Conservation (phyloP, 2,888 invertebrate genomes). For the Caradrina kadenii region DNA sequence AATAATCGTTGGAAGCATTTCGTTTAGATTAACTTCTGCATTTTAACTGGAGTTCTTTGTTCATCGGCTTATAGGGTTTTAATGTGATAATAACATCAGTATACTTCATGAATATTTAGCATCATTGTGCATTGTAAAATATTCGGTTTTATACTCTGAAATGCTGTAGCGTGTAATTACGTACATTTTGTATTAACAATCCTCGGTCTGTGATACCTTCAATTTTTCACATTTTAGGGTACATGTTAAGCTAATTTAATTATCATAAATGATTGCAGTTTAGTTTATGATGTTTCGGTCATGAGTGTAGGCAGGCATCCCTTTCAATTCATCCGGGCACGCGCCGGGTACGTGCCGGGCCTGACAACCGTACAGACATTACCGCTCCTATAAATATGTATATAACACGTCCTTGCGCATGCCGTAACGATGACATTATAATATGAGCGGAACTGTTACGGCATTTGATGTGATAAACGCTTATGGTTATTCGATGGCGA, state of each 20-base stretch:
- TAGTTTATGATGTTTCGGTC: slow-evolving; percentile 61
- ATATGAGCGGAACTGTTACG: slow-evolving; percentile 69
- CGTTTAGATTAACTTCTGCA: slow-evolving; percentile 56
- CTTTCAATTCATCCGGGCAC: slow-evolving; percentile 79
- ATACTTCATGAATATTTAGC: slow-evolving; percentile 46
- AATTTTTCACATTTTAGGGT: neutral
- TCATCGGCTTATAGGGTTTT: slow-evolving; percentile 35
- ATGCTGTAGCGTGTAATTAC: neutral
- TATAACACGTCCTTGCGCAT: slow-evolving; percentile 65
- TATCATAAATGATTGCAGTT: slow-evolving; percentile 58
- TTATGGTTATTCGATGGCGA: slow-evolving; percentile 58
- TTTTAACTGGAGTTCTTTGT: slow-evolving; percentile 48
- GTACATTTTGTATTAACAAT: slow-evolving; percentile 1
- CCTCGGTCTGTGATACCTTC: neutral
- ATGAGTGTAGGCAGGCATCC: slow-evolving; percentile 66
- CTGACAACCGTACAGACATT: slow-evolving; percentile 73
- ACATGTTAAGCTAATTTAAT: slow-evolving; percentile 29
- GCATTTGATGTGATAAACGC: slow-evolving; percentile 70
- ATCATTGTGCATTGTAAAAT: slow-evolving; percentile 13
- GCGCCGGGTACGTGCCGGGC: slow-evolving; percentile 77
- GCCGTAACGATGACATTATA: slow-evolving; percentile 73
- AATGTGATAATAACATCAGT: slow-evolving; percentile 34
- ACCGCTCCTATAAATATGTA: slow-evolving; percentile 74
- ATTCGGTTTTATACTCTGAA: slow-evolving; percentile 17
- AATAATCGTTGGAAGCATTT: slow-evolving; percentile 52